A percentile compares a stretch with the other conserved stretches of the same genome.
Evolutionary conservation across 1,140 invertebrate genomes (phyloP).

Genomic region (Drosophila yakuba): DNA sequence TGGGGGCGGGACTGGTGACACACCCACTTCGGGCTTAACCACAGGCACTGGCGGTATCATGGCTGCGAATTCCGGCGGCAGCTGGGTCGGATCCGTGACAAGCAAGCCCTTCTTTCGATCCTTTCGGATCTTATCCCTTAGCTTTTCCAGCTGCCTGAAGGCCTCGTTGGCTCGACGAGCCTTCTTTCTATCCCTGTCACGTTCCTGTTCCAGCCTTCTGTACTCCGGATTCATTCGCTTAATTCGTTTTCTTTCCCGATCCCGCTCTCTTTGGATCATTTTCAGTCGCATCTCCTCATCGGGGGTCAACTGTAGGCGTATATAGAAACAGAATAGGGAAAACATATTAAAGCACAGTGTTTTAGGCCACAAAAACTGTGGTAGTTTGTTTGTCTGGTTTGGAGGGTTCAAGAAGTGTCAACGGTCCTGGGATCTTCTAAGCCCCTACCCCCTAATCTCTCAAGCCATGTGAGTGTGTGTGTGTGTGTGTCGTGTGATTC

Average conservation of each 20-base stretch:
- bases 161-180: slow-evolving; percentile 78
- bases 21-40: slow-evolving; percentile 77
- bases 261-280: slow-evolving; percentile 79
- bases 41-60: slow-evolving; percentile 78
- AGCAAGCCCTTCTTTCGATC: slow-evolving; percentile 79
- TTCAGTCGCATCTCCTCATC: slow-evolving; percentile 77
- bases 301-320: slow-evolving; percentile 71
- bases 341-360: slow-evolving; percentile 73
- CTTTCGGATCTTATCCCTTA: slow-evolving; percentile 82
- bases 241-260: slow-evolving; percentile 77
- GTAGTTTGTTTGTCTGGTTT: slow-evolving; percentile 45
- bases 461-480: slow-evolving; percentile 24
- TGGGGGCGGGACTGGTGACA: slow-evolving; percentile 48
- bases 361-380: slow-evolving; percentile 35
- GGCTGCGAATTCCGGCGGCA: slow-evolving; percentile 70
- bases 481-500: slow-evolving; percentile 22
- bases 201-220: slow-evolving; percentile 74
- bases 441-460: slow-evolving; percentile 40
- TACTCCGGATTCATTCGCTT: slow-evolving; percentile 82
- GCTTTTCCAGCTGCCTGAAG: slow-evolving; percentile 77
- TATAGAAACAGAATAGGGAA: slow-evolving; percentile 37
- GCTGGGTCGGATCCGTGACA: slow-evolving; percentile 63
- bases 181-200: slow-evolving; percentile 80
- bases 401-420: slow-evolving; percentile 39
- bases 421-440: slow-evolving; percentile 27